phyloP scores from a whole-genome alignment of 92 coral and sea anemone species.

The Epizoanthus rinbou region DNA sequence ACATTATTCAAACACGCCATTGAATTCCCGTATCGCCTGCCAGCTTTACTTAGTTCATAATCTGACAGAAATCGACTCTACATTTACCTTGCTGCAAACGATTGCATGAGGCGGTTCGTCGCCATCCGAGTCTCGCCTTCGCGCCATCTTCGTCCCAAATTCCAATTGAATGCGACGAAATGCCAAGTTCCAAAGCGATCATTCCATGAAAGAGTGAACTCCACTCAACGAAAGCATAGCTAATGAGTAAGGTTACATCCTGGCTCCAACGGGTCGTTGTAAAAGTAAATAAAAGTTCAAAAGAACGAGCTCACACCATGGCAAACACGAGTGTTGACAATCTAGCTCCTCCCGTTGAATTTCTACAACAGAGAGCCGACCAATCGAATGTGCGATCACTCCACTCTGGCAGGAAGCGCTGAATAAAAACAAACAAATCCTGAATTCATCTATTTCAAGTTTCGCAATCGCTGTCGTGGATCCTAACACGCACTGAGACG shows the following conservation, averaged over 20 bases:
- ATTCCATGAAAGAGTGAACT: constrained; percentile 17
- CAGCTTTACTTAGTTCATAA: constrained; percentile 26
- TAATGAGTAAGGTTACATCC: constrained; percentile 57
- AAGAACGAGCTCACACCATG: constrained; percentile 28
- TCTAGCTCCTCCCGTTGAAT: constrained; percentile 19
- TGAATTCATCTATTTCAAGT: constrained; percentile 41
- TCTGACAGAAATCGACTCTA: not conserved
- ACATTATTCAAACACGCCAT: constrained; percentile 23
- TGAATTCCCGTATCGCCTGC: constrained; percentile 65
- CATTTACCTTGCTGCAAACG: constrained; percentile 61
- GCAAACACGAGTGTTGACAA: constrained; percentile 28
- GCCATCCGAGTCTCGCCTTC: constrained; percentile 46
- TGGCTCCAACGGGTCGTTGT: constrained; percentile 51
- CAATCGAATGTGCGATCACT: constrained; percentile 39
- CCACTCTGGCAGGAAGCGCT: constrained; percentile 33
- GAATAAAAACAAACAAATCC: constrained; percentile 32
- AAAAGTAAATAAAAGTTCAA: constrained; percentile 53
- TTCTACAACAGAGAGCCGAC: not conserved
- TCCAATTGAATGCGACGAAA: not conserved
- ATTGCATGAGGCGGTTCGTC: constrained; percentile 71
- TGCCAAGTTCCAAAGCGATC: constrained; percentile 22
- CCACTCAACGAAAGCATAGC: constrained; percentile 49
- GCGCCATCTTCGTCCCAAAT: constrained; percentile 41
- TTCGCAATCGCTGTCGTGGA: constrained; percentile 37
- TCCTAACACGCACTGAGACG: constrained; percentile 38